Conservation (phyloP, 2,797 vertebrate species). For the Sebastes baramenuke region DNA sequence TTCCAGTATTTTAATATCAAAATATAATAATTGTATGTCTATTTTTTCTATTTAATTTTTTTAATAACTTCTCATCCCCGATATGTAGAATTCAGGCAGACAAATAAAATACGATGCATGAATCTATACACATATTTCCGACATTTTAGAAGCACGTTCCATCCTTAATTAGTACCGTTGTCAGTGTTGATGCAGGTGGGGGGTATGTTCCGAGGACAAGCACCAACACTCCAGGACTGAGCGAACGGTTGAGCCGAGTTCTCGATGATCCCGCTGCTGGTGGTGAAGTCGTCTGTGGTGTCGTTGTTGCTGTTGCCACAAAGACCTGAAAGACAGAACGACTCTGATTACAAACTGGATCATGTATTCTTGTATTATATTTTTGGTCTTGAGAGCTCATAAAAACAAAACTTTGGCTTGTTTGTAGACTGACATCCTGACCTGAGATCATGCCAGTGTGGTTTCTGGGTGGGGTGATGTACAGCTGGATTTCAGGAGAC, state of each 20-base stretch:
- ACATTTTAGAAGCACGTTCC: background rate
- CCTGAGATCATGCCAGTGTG: slow-evolving; percentile 59
- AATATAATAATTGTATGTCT: background rate
- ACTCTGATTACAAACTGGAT: background rate
- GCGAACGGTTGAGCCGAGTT: slow-evolving; percentile 77
- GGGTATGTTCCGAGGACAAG: slow-evolving; percentile 25
- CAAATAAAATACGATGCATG: background rate
- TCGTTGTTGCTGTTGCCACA: slow-evolving; percentile 86
- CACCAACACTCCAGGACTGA: slow-evolving; percentile 78
- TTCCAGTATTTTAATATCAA: background rate
- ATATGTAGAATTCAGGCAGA: background rate
- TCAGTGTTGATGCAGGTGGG: slow-evolving; percentile 75
- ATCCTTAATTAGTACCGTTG: slow-evolving; percentile 66
- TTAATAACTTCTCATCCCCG: background rate
- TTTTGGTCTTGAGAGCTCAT: background rate
- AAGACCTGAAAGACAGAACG: slow-evolving; percentile 74
- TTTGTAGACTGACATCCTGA: slow-evolving; percentile 18
- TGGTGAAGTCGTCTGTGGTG: slow-evolving; percentile 84
- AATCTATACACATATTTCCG: background rate
- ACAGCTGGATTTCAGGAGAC: slow-evolving; percentile 76
- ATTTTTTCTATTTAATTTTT: background rate
- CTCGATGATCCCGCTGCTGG: slow-evolving; percentile 83
- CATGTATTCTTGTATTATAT: background rate
- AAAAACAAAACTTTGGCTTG: background rate
- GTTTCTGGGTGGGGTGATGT: slow-evolving; percentile 58